Base-by-base conservation (phyloP, 1,140 invertebrate species). In the Chironomus striatipennis region DNA sequence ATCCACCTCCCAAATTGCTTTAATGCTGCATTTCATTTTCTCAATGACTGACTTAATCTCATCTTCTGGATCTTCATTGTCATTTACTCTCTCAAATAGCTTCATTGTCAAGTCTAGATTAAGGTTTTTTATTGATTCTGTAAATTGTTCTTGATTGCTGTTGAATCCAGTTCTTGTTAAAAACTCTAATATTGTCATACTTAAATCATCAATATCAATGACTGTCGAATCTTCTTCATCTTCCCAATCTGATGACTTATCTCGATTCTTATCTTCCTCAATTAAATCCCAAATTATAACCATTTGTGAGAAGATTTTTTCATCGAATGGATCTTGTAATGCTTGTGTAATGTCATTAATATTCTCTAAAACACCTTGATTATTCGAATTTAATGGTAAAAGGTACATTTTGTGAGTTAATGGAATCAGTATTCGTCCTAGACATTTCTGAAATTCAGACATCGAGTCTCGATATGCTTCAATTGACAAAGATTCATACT, bases 301-400 rank as follows among this genome's bases (percentile, higher is more conserved):
- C 42, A 75, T 67, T 57, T 74, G 64, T 65, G 67, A 18, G n/a
- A 75, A 74, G 21, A 65, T 76, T 67, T 75, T 15, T 65, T 74
- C 75, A 74, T 78, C 75, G 42, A 78, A 76, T 47, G 76, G 76
- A 75, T 77, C 74, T 10, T 24, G 67, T 17, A 78, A 72, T 21
- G 76, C 74, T 76, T 76, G 67, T 17, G 79, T 78, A 43, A 82
- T 77, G 74, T 82, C 79, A 12, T 79, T 79, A 70, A 82, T n/a
- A 64, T 79, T 81, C 47, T 82, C 81, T 43, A 78, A 43, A 7
- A 76, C 20, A 20, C 74, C 75, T 73, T 76, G 75, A 73, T 78
- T 74, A 18, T 74, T 74, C n/a, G 67, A 74, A 7, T 74, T 73
- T 24, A 77, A 73, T 24, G 75, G 74, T 7, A 73, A 42, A 10